These are phyloP conservation scores for Porphyrio hochstetteri DNA, from an alignment of 2,113 vertebrate genomes.

Conservation along the genomic window DNA sequence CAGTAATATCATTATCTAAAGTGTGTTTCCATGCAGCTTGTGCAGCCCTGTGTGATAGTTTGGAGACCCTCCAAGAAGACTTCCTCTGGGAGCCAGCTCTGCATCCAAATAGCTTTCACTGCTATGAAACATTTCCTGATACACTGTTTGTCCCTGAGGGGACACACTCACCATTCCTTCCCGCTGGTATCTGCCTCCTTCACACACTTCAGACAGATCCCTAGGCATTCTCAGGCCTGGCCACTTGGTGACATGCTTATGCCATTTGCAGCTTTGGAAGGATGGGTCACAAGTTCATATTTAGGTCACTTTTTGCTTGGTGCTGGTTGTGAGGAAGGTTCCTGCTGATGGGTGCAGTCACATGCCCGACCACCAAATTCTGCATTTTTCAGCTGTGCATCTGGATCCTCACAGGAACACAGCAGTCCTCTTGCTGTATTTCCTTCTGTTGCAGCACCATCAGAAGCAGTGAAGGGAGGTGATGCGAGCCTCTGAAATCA, in stretches of 20 bases:
- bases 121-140: background rate
- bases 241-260: background rate
- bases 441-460: background rate
- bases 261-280: background rate
- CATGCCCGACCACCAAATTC: background rate
- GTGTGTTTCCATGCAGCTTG: background rate
- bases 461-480: background rate
- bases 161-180: background rate
- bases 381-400: background rate
- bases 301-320: background rate
- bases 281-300: background rate
- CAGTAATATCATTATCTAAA: background rate
- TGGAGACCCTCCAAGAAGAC: slow-evolving; percentile 31
- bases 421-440: background rate
- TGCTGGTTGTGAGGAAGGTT: background rate
- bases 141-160: background rate
- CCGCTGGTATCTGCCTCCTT: background rate
- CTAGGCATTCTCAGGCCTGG: background rate
- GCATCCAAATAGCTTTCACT: background rate
- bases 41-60: background rate
- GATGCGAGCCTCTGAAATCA: background rate
- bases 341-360: background rate
- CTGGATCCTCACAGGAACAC: background rate
- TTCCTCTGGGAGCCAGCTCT: slow-evolving; percentile 4
- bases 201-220: background rate